phyloP scores from a whole-genome alignment of 2,888 invertebrate species.

The Drosophila sordidapex region DNA sequence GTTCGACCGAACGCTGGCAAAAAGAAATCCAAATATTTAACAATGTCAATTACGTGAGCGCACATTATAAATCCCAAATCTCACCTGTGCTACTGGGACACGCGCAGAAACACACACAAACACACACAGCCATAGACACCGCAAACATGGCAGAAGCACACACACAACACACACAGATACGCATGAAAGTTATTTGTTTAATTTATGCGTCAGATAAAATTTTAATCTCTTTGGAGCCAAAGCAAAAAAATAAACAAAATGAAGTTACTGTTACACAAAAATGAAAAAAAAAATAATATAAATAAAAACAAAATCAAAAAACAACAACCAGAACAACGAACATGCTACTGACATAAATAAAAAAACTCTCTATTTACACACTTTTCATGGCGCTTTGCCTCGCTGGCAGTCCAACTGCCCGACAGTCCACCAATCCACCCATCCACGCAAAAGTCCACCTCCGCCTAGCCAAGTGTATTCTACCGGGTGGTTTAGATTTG shows the following conservation, averaged over 20 bases:
- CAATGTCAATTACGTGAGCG: constrained; percentile 79
- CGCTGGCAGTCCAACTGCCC: constrained; percentile 7
- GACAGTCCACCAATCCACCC: background rate
- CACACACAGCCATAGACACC: constrained; percentile 22
- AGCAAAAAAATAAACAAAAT: constrained; percentile 61
- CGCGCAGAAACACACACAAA: constrained; percentile 19
- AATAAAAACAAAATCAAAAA: constrained; percentile 26
- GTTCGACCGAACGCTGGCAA: constrained; percentile 30
- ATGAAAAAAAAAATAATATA: constrained; percentile 18
- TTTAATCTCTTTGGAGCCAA: constrained; percentile 76
- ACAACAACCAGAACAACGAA: constrained; percentile 29
- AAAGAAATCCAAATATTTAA: constrained; percentile 76
- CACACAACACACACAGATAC: constrained; percentile 20
- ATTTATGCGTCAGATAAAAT: constrained; percentile 81
- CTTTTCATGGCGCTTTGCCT: constrained; percentile 53
- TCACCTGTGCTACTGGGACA: constrained; percentile 73
- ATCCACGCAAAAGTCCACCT: background rate
- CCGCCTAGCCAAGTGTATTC: constrained; percentile 44
- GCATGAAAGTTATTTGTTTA: constrained; percentile 71
- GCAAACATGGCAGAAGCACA: constrained; percentile 36
- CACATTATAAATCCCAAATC: constrained; percentile 80
- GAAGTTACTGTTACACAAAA: constrained; percentile 58
- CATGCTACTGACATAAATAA: constrained; percentile 61
- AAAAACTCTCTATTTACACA: constrained; percentile 76
- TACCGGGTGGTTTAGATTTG: constrained; percentile 69